Base-by-base conservation (phyloP, 2,888 invertebrate species). In the Allacma fusca region DNA sequence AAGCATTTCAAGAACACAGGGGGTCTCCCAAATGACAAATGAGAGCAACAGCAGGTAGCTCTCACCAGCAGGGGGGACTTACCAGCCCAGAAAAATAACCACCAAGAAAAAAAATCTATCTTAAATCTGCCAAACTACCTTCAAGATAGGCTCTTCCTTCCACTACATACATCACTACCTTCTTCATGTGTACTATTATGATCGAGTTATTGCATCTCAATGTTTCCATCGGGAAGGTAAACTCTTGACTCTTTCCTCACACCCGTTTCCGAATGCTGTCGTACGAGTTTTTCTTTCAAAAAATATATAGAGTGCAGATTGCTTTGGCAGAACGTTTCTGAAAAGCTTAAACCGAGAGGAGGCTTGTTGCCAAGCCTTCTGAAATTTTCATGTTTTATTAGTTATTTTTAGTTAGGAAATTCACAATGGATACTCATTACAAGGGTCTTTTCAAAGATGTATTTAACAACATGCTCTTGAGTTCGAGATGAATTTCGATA, bases 1-100 rank as follows among this genome's bases (percentile, higher is more conserved):
- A 79, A 79, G 75, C 73, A 79, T 80, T 78, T 81, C 62, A 21
- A 34, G 75, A 72, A 62, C 77, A 23, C 64, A 57, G 74, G 81
- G 80, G 80, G 81, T 71, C 75, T 77, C 68, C 26, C 24, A 77
- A 79, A 81, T 81, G 81, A 81, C 81, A 81, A 81, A 81, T 81
- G 81, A 79, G 79, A 79, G 78, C 79, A 81, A 75, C 81, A 81
- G 81, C 79, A 81, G 81, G 81, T 79, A 79, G 81, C 81, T 80
- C 81, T 80, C 81, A 80, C 74, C 79, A 78, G 77, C 80, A 81
- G 79, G 80, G 77, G 81, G 80, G 71, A 76, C 79, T 76, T 73
- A 76, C 69, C 71, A 68, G 62, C 69, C 72, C 77, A 76, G 76
- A 78, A 80, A 78, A 81, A 78, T 78, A 80, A 76, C 79, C 79